Evolutionary conservation across 2,113 vertebrate genomes (phyloP), one percentile per base, ranked within the genome.

Genomic region (Myrmophylax atrothorax): DNA sequence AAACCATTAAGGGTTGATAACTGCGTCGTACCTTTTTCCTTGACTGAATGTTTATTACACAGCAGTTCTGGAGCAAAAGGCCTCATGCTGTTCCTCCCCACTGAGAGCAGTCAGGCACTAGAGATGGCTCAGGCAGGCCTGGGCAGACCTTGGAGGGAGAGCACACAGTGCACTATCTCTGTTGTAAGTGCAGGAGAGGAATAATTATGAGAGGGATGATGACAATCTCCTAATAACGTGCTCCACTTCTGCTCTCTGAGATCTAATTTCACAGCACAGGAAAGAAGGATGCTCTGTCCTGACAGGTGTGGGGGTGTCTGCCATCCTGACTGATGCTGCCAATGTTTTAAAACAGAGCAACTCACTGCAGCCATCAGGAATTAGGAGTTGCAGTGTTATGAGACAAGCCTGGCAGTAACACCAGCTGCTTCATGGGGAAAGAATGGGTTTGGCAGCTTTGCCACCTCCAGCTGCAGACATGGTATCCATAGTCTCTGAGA

Each of bases 401-500:
- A 94, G 89, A 73, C 50, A 76, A 78, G 50, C 55, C 86, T 74
- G 86, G 56, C 80, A 89, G 60, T 11, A 63, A 90, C 55, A 79
- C 38, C 75, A 84, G 76, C 70, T 88, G 72, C 79, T 96, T 80
- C 86, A 66, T 2, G 17, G 38, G 47, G 13, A 83, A 90, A 83
- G 86, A 75, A 85, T 24, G 73, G 76, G 33, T 69, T 87, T 92
- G 86, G 86, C 91, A 93, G 77, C 52, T 70, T n/a, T 72, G 83
- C 29, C 60, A 80, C 49, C 59, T 94, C 67, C 68, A 85, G 79
- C 76, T 92, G 92, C 38, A 62, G 64, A 63, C 18, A 3, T 4
- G 68, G 67, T 17, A 83, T 5, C 46, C 59, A 66, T 7, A 80
- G 68, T 18, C 67, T 87, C 35, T 55, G 67, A 93, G 81, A 74